Percentiles rank a stretch among this genome's conserved stretches.
Conservation (phyloP, 2,888 invertebrate genomes). For the Eristalinus sepulchralis region DNA sequence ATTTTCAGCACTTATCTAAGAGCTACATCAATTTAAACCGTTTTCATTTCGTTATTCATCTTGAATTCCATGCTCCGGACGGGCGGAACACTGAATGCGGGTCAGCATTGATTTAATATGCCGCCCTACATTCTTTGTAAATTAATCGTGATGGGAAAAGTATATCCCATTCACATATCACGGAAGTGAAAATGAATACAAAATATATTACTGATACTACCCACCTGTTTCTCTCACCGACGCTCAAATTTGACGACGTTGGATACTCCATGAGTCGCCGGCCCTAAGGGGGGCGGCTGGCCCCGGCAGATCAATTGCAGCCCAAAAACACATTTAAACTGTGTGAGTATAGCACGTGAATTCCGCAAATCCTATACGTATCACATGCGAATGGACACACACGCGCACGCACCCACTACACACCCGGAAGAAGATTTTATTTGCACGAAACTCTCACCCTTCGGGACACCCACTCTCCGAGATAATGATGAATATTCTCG, state of each 20-base stretch:
- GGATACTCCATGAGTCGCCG: conserved; percentile 81
- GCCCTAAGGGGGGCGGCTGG: conserved; percentile 81
- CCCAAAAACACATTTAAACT: conserved; percentile 81
- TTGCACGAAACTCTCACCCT: background rate
- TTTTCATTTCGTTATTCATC: conserved; percentile 44
- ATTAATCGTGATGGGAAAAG: background rate
- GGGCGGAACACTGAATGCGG: conserved; percentile 28
- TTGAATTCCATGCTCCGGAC: conserved; percentile 61
- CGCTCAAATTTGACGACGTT: conserved; percentile 78
- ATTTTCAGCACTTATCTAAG: conserved; percentile 17
- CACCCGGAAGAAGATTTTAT: background rate
- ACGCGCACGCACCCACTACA: conserved; percentile 8
- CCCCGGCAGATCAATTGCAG: conserved; percentile 76
- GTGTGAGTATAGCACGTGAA: conserved; percentile 69
- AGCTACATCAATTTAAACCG: conserved; percentile 41
- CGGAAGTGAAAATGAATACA: background rate
- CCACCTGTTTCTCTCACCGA: conserved; percentile 76
- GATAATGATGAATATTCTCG: background rate
- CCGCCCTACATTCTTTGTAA: conserved; percentile 53
- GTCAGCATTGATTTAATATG: conserved; percentile 57
- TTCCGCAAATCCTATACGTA: conserved; percentile 45
- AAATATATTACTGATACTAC: conserved; percentile 59
- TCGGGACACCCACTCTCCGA: conserved; percentile 9
- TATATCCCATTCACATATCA: background rate
- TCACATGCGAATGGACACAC: conserved; percentile 8